These are phyloP conservation scores for Pteromalus puparum DNA, from an alignment of 1,140 invertebrate species.

Conservation along the genomic window DNA sequence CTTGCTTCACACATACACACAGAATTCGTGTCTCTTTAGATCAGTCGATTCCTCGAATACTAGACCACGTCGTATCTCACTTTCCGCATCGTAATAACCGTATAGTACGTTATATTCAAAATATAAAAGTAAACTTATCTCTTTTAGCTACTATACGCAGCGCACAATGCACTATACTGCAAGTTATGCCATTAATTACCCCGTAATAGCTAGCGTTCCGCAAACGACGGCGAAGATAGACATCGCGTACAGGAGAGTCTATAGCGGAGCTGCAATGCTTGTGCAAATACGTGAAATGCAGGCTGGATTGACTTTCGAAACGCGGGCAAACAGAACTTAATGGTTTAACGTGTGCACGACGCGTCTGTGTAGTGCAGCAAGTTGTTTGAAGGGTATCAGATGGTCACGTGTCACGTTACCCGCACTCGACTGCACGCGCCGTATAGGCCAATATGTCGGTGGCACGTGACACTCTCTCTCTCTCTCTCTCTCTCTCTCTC, in stretches of 20 bases:
- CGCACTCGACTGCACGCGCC: constrained; percentile 60
- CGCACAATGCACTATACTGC: not conserved
- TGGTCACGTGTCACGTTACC: constrained; percentile 72
- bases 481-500: not conserved
- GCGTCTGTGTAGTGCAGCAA: constrained; percentile 48
- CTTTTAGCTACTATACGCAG: too few species aligned
- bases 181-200: not conserved
- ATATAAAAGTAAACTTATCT: not conserved
- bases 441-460: constrained; percentile 66
- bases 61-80: not conserved
- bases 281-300: constrained; percentile 32
- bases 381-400: constrained; percentile 57
- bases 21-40: not conserved
- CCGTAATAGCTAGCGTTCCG: too few species aligned
- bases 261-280: constrained; percentile 2
- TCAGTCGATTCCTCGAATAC: not conserved
- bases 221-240: not conserved
- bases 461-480: constrained; percentile 65
- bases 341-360: constrained; percentile 65
- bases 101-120: too few species aligned
- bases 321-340: constrained; percentile 68
- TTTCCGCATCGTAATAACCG: not conserved
- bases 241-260: not conserved
- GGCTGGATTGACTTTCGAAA: constrained; percentile 67
- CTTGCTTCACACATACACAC: not conserved